Base-by-base conservation (phyloP, 2,797 vertebrate species). In the Coranthus polyacanthus region DNA sequence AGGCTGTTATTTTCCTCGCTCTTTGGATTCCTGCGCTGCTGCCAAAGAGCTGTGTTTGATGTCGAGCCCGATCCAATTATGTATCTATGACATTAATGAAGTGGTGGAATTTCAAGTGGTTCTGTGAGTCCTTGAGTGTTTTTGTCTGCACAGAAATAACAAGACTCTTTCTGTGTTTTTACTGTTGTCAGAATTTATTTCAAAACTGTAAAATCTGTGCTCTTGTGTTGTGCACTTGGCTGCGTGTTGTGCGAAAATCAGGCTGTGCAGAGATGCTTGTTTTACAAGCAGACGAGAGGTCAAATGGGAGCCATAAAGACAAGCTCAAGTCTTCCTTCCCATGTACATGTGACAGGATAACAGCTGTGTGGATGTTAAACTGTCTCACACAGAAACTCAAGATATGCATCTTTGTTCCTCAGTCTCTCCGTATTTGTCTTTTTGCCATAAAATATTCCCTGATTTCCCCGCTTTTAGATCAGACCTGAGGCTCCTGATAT, bases 1-100 rank as follows among this genome's bases (percentile, higher is more conserved):
- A 46, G 74, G 71, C 72, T 67, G 64, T 89, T 82, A 81, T 82
- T 78, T 68, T 80, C 81, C 77, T 65, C 76, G 71, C 53, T 70
- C 4, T 74, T 55, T 47, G 81, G 74, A 91, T 89, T 92, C 85
- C 81, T 88, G 87, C 32, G 58, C 18, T 6, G 43, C 68, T 83
- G 88, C 89, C 91, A 90, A 79, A 49, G 74, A 59, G 32, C 52
- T 20, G 72, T 0, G 77, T 90, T 92, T 93, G 90, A 93, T 89
- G 86, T 81, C 10, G 57, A 81, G 85, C 72, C 78, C 32, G 17
- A 49, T 78, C 83, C 79, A 80, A 66, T 88, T 82, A 85, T 78
- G 61, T 44, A 51, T 80, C 49, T 78, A 36, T 53, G 68, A 73
- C 52, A 53, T 55, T 83, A 70, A 49, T 80, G 61, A 70, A 83